phyloP scores from a whole-genome alignment of 2,113 vertebrate species.

The Antechinus flavipes region DNA sequence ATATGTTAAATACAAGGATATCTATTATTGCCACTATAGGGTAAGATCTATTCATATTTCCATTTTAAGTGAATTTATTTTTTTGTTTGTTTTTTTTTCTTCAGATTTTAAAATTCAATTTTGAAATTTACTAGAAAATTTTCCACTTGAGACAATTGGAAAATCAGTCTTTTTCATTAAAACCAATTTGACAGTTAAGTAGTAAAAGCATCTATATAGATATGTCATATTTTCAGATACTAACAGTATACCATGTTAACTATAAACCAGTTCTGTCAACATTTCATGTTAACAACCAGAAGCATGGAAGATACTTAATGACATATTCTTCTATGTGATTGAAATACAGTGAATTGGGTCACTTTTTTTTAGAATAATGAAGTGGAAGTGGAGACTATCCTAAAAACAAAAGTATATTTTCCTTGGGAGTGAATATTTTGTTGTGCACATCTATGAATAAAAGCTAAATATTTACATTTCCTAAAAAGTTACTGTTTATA shows the following conservation, averaged over 20 bases:
- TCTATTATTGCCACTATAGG: slow-evolving; percentile 33
- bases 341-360: background rate
- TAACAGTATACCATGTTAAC: background rate
- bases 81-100: background rate
- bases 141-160: accelerated
- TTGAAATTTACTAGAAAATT: slow-evolving; percentile 59
- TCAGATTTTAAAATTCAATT: slow-evolving; percentile 27
- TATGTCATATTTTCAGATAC: background rate
- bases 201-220: accelerated
- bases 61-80: background rate
- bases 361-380: background rate
- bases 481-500: background rate
- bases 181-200: background rate
- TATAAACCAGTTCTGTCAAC: background rate
- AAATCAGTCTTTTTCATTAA: background rate
- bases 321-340: background rate
- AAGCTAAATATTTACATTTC: background rate
- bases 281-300: background rate
- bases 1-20: slow-evolving; percentile 62
- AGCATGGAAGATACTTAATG: background rate
- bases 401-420: background rate
- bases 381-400: background rate
- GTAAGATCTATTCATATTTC: slow-evolving; percentile 27
- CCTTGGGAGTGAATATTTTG: background rate
- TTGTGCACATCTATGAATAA: background rate